Evolutionary conservation across 2,888 invertebrate species (phyloP), one percentile per base, ranked within the genome.

Genomic region (Tenthredo amoena): DNA sequence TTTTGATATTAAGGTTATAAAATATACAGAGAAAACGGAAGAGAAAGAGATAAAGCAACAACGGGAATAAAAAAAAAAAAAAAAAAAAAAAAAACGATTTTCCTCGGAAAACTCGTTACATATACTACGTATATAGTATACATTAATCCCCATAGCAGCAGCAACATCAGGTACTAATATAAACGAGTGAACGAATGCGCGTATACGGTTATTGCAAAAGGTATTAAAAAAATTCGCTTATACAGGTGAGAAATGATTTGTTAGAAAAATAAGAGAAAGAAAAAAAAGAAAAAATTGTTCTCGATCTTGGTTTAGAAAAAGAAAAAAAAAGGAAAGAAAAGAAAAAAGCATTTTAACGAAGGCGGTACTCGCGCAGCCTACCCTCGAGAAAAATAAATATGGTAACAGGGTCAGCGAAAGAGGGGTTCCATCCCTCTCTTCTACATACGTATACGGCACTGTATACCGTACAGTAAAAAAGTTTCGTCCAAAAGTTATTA

Each of bases 1-100:
- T 47, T 74, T 43, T 47, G 2, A 47, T 26, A 74, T 74, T 47
- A 74, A 74, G 47, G 21, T 74, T 47, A 43, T 62, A 43, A 43
- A 26, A 21, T n/a, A 26, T 76, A 26, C 71, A 34, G 18, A 18
- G n/a, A 26, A 26, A 26, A 37, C 10, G 31, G 7, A 31, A 65
- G n/a, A 65, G 9, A 1, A 65, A 65, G 12, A 31, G 26, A 26
- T 26, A 26, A 26, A 26, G 26, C 26, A 26, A n/a, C n/a, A n/a
- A n/a, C n/a, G n/a, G 0, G n/a, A 58, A n/a, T 15, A 9, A 6
- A 21, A 34, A 0, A 71, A 31, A 2, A 71, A 71, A 7, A 71
- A 71, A 7, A 71, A 37, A 18, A 18, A 10, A 62, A 26, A 62
- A 62, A 26, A 62, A 26, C 9, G 21, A 62, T 26, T 2, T 12